Conservation (phyloP, 1,140 invertebrate genomes). For the Epicauta chinensis region DNA sequence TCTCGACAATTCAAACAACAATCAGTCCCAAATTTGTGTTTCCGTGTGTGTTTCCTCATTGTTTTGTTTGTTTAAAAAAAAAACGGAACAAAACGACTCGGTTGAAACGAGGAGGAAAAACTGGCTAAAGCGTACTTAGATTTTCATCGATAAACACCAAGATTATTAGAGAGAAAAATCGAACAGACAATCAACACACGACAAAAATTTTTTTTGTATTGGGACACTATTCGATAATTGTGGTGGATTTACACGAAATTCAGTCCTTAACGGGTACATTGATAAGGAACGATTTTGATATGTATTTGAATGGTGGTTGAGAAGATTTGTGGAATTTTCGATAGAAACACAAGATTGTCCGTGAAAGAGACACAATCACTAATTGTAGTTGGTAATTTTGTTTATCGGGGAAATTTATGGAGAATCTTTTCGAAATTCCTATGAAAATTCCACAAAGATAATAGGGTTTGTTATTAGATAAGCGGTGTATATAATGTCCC, state of each 20-base stretch:
- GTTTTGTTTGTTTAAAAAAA: no score
- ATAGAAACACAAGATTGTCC: slow-evolving; percentile 5
- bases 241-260: slow-evolving; percentile 4
- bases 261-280: neutral
- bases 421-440: no score
- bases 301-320: slow-evolving; percentile 18
- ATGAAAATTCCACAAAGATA: no score
- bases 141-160: neutral
- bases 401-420: no score
- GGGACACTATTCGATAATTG: neutral
- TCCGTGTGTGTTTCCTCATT: neutral
- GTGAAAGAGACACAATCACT: slow-evolving; percentile 38
- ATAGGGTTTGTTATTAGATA: no score
- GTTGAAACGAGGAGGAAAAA: no score
- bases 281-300: slow-evolving; percentile 27
- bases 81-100: neutral
- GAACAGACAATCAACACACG: neutral
- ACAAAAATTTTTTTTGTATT: no score
- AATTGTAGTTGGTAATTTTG: no score
- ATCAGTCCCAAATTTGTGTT: slow-evolving; percentile 6
- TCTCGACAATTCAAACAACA: slow-evolving; percentile 17
- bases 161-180: neutral
- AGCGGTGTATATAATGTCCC: no score
- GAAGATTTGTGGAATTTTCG: neutral
- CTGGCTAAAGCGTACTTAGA: neutral